These are phyloP conservation scores for Agriopis aurantiaria DNA, from an alignment of 2,888 invertebrate species.

Conservation along the genomic window DNA sequence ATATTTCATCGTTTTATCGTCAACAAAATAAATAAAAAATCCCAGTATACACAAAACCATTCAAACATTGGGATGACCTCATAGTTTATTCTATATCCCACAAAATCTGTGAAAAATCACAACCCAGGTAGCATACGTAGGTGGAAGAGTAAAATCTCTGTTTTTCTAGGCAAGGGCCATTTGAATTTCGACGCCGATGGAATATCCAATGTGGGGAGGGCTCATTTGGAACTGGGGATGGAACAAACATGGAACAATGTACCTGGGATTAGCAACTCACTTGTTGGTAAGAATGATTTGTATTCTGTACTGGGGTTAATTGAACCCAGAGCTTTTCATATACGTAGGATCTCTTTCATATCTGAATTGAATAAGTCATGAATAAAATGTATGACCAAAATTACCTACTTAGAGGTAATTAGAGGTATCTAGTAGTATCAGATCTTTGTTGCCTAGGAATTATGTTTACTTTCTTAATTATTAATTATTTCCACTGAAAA, in stretches of 20 bases:
- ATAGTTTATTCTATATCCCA: not conserved
- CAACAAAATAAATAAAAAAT: not conserved
- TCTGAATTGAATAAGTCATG: not conserved
- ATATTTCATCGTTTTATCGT: too few relatives aligned
- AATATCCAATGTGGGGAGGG: conserved; percentile 74
- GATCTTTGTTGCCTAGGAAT: too few relatives aligned
- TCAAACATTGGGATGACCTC: not conserved
- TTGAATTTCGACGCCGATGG: conserved; percentile 69
- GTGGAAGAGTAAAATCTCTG: conserved; percentile 18
- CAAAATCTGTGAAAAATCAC: conserved; percentile 10
- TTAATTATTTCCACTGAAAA: too few relatives aligned
- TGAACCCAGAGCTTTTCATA: conserved; percentile 3
- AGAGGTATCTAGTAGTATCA: too few relatives aligned
- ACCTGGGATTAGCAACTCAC: conserved; percentile 66
- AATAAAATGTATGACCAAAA: too few relatives aligned
- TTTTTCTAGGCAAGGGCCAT: conserved; percentile 64
- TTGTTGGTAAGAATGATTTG: conserved; percentile 60
- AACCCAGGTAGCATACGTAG: not conserved
- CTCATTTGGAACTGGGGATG: conserved; percentile 61
- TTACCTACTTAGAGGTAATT: too few relatives aligned
- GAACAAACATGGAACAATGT: conserved; percentile 62
- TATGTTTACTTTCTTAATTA: too few relatives aligned
- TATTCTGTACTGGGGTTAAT: conserved; percentile 20
- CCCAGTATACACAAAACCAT: not conserved
- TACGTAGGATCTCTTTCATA: not conserved